phyloP scores from a whole-genome alignment of 2,113 vertebrate genomes.

The Aptenodytes patagonicus region DNA sequence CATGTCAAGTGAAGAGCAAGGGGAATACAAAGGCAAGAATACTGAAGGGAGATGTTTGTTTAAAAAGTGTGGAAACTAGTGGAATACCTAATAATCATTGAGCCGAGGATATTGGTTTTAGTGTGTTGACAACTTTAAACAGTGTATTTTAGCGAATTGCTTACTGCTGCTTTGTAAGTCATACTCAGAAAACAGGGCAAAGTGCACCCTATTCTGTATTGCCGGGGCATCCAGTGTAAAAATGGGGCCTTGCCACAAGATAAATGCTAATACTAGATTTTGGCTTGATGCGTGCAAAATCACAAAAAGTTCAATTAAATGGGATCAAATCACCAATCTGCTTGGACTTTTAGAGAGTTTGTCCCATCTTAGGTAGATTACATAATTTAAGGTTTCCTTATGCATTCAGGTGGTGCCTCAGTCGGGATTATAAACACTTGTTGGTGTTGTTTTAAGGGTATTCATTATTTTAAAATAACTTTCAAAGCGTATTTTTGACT shows the following conservation, averaged over 20 bases:
- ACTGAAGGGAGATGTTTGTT: not conserved
- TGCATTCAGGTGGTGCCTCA: not conserved
- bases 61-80: not conserved
- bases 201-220: not conserved
- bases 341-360: not conserved
- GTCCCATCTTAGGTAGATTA: not conserved
- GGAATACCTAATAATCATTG: not conserved
- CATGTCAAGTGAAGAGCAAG: not conserved
- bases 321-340: not conserved
- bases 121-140: not conserved
- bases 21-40: not conserved
- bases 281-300: not conserved
- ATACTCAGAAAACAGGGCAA: not conserved
- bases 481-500: not conserved
- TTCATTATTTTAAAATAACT: not conserved
- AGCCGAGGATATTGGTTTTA: not conserved
- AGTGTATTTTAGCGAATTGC: not conserved
- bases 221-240: not conserved
- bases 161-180: not conserved
- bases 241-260: not conserved
- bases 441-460: not conserved
- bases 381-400: not conserved
- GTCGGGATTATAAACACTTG: not conserved
- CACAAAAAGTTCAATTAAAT: not conserved
- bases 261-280: not conserved